phyloP scores from a whole-genome alignment of 2,797 vertebrate genomes.

The Pantherophis alleghaniensis region DNA sequence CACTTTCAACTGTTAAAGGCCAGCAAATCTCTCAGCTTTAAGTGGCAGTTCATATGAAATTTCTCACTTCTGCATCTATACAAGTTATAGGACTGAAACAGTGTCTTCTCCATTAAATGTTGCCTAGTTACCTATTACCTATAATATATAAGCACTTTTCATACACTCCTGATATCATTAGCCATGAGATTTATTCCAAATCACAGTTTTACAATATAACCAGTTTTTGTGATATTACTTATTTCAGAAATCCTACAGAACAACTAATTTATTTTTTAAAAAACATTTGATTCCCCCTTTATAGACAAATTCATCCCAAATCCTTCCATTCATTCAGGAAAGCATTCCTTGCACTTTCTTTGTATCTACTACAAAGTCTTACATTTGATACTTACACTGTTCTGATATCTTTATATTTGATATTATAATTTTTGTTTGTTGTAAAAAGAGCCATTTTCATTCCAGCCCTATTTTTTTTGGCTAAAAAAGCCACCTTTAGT shows the following conservation, averaged over 20 bases:
- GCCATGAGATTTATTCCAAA: background rate
- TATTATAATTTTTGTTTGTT: background rate
- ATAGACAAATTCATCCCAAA: background rate
- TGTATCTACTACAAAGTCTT: background rate
- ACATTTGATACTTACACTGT: conserved; percentile 4
- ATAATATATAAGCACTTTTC: background rate
- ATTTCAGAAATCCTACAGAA: background rate
- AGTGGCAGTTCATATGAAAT: background rate
- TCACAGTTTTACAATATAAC: background rate
- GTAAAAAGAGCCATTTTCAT: conserved; percentile 1
- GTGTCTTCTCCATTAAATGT: background rate
- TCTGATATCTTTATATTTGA: conserved; percentile 6
- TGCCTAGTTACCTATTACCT: background rate
- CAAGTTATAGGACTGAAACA: background rate
- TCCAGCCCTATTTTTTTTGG: conserved; percentile 24
- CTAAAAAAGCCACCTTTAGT: conserved; percentile 34
- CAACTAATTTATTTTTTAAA: background rate
- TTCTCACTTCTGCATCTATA: background rate
- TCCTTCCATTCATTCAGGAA: background rate
- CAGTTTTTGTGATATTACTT: background rate
- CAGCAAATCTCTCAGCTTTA: background rate
- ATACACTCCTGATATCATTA: background rate
- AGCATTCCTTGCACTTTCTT: background rate
- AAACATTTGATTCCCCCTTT: background rate
- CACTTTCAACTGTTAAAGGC: background rate